Evolutionary conservation across 1,140 invertebrate genomes (phyloP), one percentile per base, ranked within the genome.

Genomic region (Bombus superbus): DNA sequence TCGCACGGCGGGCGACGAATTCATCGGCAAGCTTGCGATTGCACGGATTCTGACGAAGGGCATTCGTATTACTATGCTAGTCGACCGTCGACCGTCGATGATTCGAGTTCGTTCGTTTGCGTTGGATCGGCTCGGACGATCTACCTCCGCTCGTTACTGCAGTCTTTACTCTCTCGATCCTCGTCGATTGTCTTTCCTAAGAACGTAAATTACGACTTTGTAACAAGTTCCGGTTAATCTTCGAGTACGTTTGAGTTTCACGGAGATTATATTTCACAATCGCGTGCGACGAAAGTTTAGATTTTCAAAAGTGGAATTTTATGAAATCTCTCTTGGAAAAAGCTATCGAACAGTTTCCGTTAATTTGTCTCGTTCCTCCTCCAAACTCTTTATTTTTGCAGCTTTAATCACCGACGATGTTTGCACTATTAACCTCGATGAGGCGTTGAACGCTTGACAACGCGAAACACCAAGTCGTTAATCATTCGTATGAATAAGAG

Each of bases 31-130:
- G 71, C 42, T 66, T 35, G 40, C 69, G 81, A 84, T 88, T 72
- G 75, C 83, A 35, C 66, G 57, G 59, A 90, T 88, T 74, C 74
- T 81, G 62, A 77, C 62, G 78, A 68, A 35, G 25, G 80, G 83
- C 66, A 80, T 81, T 81, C 76, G 72, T 82, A 76, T 88, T 89
- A 86, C 76, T 62, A 22, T 57, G 81, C 74, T 28, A 32, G 47
- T 77, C 66, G 83, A 38, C 4, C 42, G 47, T 77, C 66, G 83
- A 38, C 4, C 42, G 68, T 71, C 79, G 75, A 66, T 72, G 64
- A 77, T 80, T 22, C 18, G 62, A 15, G 73, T 38, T 59, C n/a
- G 44, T 66, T 78, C 57, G 53, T 64, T 82, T 53, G 25, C 38
- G 28, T 42, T 83, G 76, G 35, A 81, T 89, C 47, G 74, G 38